phyloP scores from a whole-genome alignment of 2,113 vertebrate genomes.

The Clinocottus analis region DNA sequence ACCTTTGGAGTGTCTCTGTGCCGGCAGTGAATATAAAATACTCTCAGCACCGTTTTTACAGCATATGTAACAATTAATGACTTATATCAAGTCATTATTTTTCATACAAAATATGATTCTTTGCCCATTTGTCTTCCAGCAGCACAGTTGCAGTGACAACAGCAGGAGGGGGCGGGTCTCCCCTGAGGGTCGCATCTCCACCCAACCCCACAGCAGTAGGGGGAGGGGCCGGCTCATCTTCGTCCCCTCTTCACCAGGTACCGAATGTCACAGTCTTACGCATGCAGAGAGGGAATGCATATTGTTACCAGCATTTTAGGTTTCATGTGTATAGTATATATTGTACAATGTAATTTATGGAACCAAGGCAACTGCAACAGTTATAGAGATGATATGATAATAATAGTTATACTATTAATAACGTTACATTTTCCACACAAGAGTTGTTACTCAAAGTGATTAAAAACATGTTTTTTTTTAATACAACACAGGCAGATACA shows the following conservation, averaged over 20 bases:
- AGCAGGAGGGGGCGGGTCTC: constrained; percentile 82
- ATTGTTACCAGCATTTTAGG: too few relatives aligned
- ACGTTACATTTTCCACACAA: not conserved
- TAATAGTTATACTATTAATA: not conserved
- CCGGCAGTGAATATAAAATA: not conserved
- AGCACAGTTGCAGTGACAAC: constrained; percentile 78
- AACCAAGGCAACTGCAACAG: not conserved
- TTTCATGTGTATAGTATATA: too few relatives aligned
- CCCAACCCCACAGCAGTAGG: constrained; percentile 80
- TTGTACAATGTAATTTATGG: not conserved
- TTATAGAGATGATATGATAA: not conserved
- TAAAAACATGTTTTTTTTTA: too few relatives aligned
- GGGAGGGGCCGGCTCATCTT: constrained; percentile 76
- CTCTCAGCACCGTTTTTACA: not conserved
- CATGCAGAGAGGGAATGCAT: not conserved
- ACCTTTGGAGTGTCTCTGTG: not conserved
- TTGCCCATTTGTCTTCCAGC: constrained; percentile 52
- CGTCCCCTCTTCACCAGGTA: constrained; percentile 81
- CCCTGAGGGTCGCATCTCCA: constrained; percentile 91
- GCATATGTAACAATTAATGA: not conserved
- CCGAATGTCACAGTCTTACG: not conserved
- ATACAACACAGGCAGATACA: not conserved
- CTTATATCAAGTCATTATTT: constrained; percentile 10
- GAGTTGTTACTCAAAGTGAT: not conserved
- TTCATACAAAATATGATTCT: constrained; percentile 8